These are phyloP conservation scores for Nothocercus julius DNA, from an alignment of 2,113 vertebrate species.

Conservation along the genomic window DNA sequence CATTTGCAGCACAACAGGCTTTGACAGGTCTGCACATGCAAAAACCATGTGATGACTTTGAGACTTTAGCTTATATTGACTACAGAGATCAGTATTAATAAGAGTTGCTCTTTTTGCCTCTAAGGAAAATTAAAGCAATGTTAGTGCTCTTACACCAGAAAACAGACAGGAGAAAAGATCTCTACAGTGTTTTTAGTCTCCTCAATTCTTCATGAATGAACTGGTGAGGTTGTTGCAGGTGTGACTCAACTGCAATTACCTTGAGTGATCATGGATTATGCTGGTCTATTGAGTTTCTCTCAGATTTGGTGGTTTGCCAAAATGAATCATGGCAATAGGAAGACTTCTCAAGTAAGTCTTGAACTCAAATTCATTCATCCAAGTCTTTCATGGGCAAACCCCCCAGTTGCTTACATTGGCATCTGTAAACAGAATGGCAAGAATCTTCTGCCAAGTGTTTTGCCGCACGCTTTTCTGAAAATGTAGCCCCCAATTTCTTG, in stretches of 20 bases:
- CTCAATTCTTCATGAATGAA: not conserved
- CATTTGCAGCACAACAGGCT: not conserved
- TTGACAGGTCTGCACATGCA: not conserved
- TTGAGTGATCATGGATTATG: slow-evolving; percentile 20
- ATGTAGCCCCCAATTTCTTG: not conserved
- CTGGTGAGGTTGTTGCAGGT: not conserved
- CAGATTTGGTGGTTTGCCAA: not conserved
- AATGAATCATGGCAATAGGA: not conserved
- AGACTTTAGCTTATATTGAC: not conserved
- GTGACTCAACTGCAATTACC: slow-evolving; percentile 27
- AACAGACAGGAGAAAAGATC: not conserved
- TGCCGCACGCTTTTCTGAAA: not conserved
- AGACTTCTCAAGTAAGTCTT: not conserved
- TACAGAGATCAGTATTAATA: not conserved
- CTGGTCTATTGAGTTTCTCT: slow-evolving; percentile 20
- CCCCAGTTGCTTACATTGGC: not conserved
- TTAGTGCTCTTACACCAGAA: not conserved
- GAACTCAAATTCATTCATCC: not conserved
- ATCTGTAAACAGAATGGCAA: not conserved
- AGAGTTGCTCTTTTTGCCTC: not conserved
- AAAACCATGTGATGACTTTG: not conserved
- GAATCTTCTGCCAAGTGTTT: not conserved
- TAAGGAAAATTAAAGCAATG: not conserved
- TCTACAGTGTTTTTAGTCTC: not conserved
- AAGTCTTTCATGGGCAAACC: not conserved